Conservation (phyloP, 2,113 vertebrate species). For the Zapornia atra region DNA sequence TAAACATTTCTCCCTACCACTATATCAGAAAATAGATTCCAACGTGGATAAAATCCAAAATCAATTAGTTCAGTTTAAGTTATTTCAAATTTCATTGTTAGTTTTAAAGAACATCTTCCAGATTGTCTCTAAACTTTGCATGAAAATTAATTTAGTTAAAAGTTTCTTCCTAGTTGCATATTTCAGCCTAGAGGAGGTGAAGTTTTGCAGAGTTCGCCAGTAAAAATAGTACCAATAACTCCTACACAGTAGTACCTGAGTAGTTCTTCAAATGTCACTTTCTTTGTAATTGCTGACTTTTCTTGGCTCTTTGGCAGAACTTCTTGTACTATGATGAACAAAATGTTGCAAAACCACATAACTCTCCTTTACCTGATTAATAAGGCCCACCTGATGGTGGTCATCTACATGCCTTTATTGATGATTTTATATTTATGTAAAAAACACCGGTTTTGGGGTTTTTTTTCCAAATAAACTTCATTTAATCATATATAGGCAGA, state of each 20-base stretch:
- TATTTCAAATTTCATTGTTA: slow-evolving; percentile 70
- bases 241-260: background rate
- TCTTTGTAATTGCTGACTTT: background rate
- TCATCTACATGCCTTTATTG: background rate
- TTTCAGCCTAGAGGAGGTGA: background rate
- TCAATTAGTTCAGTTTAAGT: slow-evolving; percentile 75
- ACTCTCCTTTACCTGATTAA: background rate
- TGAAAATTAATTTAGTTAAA: slow-evolving; percentile 34
- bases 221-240: slow-evolving; percentile 23
- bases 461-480: background rate
- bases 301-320: background rate
- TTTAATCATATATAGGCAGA: background rate
- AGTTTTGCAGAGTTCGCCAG: background rate
- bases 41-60: slow-evolving; percentile 64
- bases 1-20: slow-evolving; percentile 41
- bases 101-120: slow-evolving; percentile 51
- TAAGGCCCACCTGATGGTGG: background rate
- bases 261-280: background rate
- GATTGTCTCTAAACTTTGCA: slow-evolving; percentile 35
- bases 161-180: background rate
- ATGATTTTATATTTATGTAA: background rate
- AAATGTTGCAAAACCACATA: background rate
- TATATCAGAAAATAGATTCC: slow-evolving; percentile 67
- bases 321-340: background rate
- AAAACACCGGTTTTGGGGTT: background rate